phyloP scores from a whole-genome alignment of 2,113 vertebrate genomes.

The Laterallus jamaicensis region DNA sequence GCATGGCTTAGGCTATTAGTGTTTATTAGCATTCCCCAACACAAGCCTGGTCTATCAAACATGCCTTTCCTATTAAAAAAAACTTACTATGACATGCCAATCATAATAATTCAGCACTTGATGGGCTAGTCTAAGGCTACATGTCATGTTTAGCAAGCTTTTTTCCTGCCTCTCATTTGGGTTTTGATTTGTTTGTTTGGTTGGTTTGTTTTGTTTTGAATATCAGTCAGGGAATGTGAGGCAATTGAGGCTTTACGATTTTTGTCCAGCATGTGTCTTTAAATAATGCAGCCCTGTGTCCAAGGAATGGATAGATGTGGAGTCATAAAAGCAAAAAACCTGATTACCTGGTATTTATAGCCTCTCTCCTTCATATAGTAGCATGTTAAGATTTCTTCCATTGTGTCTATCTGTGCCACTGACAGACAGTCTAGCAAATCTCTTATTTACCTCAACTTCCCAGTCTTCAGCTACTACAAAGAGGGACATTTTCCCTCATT shows the following conservation, averaged over 20 bases:
- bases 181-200: accelerated
- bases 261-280: neutral
- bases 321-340: neutral
- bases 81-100: neutral
- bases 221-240: neutral
- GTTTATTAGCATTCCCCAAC: neutral
- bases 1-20: accelerated
- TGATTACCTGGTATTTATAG: neutral
- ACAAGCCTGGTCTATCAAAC: neutral
- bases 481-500: neutral
- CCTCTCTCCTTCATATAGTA: slow-evolving; percentile 14
- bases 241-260: slow-evolving; percentile 10
- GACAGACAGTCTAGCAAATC: neutral
- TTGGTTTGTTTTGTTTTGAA: neutral
- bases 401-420: neutral
- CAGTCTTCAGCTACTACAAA: neutral
- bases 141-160: neutral
- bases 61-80: neutral
- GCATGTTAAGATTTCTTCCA: neutral
- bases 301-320: neutral
- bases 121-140: neutral
- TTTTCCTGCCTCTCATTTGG: neutral
- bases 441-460: slow-evolving; percentile 8
- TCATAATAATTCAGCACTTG: neutral
- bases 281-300: neutral